Evolutionary conservation across 1,140 invertebrate species (phyloP), one percentile per base, ranked within the genome.

Genomic region (Hyposmocoma kahamanoa): DNA sequence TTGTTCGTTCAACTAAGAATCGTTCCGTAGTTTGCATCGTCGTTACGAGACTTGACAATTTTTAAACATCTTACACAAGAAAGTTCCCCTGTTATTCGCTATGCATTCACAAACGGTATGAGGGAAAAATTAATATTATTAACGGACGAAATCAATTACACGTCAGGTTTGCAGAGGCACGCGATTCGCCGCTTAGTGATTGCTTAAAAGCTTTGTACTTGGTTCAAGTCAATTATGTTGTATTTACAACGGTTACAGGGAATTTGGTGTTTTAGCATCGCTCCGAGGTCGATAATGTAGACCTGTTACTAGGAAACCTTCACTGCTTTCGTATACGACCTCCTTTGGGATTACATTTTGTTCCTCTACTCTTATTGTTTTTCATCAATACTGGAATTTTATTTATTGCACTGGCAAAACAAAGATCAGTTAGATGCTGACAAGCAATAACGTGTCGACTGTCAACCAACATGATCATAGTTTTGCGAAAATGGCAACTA

Each of bases 121-220:
- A n/a, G 32, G 10, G 13, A 36, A 30, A 36, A 36, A 15, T 36
- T 15, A 26, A 26, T 36, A 15, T n/a, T 36, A 36, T 36, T 36
- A 17, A 15, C 15, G 32, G 15, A 13, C 15, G 8, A 36, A 36
- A 36, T 36, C 32, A 36, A 36, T 36, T 36, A 36, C 15, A 36
- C 15, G 15, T 13, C 32, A 15, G 32, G n/a, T 36, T 17, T 30
- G 10, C 28, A 1, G 1, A 30, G 43, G 53, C 61, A 60, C 61
- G 61, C 56, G 48, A 63, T 54, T 42, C 42, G 26, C 24, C 48
- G 43, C 53, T 63, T 63, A 63, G 46, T 49, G 48, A 47, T 56
- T 32, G 26, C 15, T 15, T 42, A 30, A 49, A 49, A 30, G 22
- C 6, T 49, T 49, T 49, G 32, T 42, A 42, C 18, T 30, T 18